A percentile compares a stretch with the other conserved stretches of the same genome.
Evolutionary conservation across 2,888 invertebrate species (phyloP).

Genomic region (Catocala nupta): DNA sequence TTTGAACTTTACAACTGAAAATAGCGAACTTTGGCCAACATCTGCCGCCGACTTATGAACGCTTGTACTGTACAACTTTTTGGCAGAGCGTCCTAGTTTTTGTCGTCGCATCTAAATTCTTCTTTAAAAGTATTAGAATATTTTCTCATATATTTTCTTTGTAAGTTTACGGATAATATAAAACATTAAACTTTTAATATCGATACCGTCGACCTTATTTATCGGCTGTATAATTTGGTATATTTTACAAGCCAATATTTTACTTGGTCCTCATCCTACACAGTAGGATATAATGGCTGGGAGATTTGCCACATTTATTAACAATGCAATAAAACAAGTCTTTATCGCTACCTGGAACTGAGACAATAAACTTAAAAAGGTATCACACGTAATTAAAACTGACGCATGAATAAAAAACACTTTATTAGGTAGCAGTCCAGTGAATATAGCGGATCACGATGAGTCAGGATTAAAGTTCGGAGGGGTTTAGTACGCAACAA

Average conservation of each 20-base stretch:
- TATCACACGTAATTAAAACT: constrained; percentile 71
- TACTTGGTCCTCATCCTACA: constrained; percentile 13
- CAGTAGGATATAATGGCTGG: constrained; percentile 23
- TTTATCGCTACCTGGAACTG: constrained; percentile 50
- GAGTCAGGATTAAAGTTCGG: constrained; percentile 62
- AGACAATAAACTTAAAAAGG: constrained; percentile 58
- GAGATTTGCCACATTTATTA: constrained; percentile 38
- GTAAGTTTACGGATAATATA: constrained; percentile 2
- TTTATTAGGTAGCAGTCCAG: constrained; percentile 65
- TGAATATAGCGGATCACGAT: constrained; percentile 59
- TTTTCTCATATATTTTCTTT: constrained; percentile 10
- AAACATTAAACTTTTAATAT: constrained; percentile 19
- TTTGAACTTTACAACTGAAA: constrained; percentile 50
- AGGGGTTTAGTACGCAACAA: constrained; percentile 52
- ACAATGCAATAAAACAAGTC: constrained; percentile 44
- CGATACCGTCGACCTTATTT: constrained; percentile 20
- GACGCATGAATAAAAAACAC: constrained; percentile 70
- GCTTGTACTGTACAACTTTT: constrained; percentile 55
- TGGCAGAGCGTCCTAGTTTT: constrained; percentile 53
- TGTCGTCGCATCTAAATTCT: constrained; percentile 33
- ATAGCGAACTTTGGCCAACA: constrained; percentile 58
- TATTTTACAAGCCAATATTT: constrained; percentile 11
- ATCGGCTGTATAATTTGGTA: constrained; percentile 14
- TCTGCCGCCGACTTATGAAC: constrained; percentile 60
- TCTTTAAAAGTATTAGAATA: constrained; percentile 42